phyloP scores from a whole-genome alignment of 2,113 vertebrate species.

The Arvicanthis niloticus region DNA sequence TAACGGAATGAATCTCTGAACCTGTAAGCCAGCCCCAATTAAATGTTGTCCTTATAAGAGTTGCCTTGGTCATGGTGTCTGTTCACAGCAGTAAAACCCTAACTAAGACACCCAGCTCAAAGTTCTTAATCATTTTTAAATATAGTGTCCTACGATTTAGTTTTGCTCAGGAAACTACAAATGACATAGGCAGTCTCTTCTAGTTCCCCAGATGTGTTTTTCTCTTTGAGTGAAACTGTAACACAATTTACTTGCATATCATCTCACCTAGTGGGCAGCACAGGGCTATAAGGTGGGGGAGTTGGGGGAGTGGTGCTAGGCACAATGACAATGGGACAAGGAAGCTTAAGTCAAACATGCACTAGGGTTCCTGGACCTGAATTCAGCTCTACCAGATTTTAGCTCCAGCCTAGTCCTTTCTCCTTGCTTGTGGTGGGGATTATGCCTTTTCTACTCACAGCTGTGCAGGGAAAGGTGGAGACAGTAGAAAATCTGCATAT shows the following conservation, averaged over 20 bases:
- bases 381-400: neutral
- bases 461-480: neutral
- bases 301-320: too few species aligned
- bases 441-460: neutral
- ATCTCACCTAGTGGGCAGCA: neutral
- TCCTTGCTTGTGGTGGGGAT: neutral
- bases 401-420: neutral
- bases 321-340: neutral
- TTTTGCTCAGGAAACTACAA: neutral
- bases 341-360: neutral
- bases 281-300: neutral
- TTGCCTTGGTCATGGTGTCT: too few species aligned
- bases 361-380: neutral
- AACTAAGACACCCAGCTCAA: neutral
- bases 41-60: too few species aligned
- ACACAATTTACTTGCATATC: neutral
- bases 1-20: too few species aligned
- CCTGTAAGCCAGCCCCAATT: too few species aligned
- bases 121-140: neutral
- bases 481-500: neutral
- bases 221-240: neutral
- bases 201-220: neutral
- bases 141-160: neutral
- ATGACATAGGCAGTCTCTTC: neutral
- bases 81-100: too few species aligned